Conservation (phyloP, 2,797 vertebrate genomes). For the Muraenolepis orangiensis region DNA sequence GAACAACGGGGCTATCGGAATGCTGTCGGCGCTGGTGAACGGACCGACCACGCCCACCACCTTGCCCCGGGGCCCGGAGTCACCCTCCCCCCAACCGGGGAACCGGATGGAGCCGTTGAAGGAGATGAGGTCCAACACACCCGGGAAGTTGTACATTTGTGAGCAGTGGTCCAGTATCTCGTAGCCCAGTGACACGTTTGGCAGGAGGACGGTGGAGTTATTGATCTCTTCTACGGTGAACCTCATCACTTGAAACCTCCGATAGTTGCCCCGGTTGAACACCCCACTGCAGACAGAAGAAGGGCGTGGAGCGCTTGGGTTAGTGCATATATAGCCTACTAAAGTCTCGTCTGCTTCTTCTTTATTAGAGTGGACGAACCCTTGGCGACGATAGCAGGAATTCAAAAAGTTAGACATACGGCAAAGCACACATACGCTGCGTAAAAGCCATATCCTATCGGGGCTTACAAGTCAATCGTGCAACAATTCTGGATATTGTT, state of each 20-base stretch:
- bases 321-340: neutral
- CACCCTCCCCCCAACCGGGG: neutral
- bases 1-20: slow-evolving; percentile 61
- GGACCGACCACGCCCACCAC: slow-evolving; percentile 62
- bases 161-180: slow-evolving; percentile 79
- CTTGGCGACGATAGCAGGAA: neutral
- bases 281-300: slow-evolving; percentile 41
- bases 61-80: slow-evolving; percentile 32
- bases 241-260: slow-evolving; percentile 77
- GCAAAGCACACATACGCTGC: no score
- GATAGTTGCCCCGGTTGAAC: slow-evolving; percentile 63
- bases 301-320: neutral
- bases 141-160: slow-evolving; percentile 44
- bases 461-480: neutral
- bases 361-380: neutral
- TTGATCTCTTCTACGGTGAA: slow-evolving; percentile 80
- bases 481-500: no score
- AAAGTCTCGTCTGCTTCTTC: neutral
- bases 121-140: slow-evolving; percentile 58
- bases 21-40: slow-evolving; percentile 49
- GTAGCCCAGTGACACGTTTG: slow-evolving; percentile 77
- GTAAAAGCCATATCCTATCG: neutral
- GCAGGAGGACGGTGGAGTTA: slow-evolving; percentile 72
- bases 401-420: no score
- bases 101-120: slow-evolving; percentile 38